Evolutionary conservation across 2,113 vertebrate species (phyloP), one percentile per base, ranked within the genome.

Genomic region (Meriones unguiculatus): DNA sequence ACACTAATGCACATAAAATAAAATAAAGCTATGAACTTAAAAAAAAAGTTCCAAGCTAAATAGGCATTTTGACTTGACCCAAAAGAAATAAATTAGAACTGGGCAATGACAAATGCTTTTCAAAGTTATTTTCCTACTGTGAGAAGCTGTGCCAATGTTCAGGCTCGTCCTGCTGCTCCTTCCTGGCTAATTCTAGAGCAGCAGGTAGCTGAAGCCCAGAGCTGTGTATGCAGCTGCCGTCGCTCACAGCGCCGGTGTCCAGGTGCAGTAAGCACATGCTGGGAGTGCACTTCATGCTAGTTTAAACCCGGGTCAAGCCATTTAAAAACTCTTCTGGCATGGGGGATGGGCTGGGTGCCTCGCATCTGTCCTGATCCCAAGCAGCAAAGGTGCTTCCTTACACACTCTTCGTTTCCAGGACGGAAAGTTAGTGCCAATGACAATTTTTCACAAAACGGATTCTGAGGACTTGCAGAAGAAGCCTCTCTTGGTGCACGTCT

Each of bases 401-500:
- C n/a, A 13, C 87, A 41, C n/a, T 96, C 95, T 97, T 98, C 85
- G 92, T 98, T 98, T 98, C 86, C 96, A 99, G 99, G 99, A 99
- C 96, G 99, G 99, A 92, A 99, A 99, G 85, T 98, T 97, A 95
- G 99, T 99, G 94, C 99, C 99, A 86, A 97, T 99, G 98, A 99
- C 99, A 17, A 86, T 99, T 97, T 98, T 99, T 97, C 99, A 99
- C 98, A 98, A 98, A 87, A 96, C 5, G 32, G 97, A 98, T 94
- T 96, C 98, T 97, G 98, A 98, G 92, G 96, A 98, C 91, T 98
- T 99, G 91, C 98, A 90, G 96, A 97, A 97, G 96, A 99, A 98
- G 41, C 99, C 99, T 76, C 98, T 99, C 97, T 98, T 99, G 46
- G 97, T 99, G 41, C 99, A 99, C 95, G 99, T 99, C 32, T 99